Conservation (phyloP, 2,888 invertebrate species). For the Thumatha senex region DNA sequence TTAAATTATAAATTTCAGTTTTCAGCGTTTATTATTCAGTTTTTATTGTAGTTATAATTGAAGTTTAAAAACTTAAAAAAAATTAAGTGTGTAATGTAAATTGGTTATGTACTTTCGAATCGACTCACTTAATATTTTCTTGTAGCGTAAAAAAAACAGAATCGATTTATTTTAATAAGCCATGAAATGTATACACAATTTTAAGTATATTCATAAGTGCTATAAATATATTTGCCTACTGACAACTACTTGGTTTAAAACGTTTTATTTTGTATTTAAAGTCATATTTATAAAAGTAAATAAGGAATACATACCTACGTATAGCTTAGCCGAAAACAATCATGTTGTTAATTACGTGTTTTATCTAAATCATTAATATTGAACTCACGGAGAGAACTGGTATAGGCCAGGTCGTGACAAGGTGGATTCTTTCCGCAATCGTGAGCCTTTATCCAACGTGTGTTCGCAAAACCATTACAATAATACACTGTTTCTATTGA, state of each 20-base stretch:
- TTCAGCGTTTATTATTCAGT: too few species aligned
- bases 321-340: slow-evolving; percentile 31
- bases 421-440: slow-evolving; percentile 65
- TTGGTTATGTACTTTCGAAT: not conserved
- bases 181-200: not conserved
- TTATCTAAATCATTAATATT: slow-evolving; percentile 25
- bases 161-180: slow-evolving; percentile 18
- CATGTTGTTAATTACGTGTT: slow-evolving; percentile 32
- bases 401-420: slow-evolving; percentile 53
- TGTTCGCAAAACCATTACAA: slow-evolving; percentile 33
- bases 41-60: not conserved
- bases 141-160: not conserved
- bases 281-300: slow-evolving; percentile 5
- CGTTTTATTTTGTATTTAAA: not conserved
- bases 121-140: not conserved
- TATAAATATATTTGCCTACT: slow-evolving; percentile 10
- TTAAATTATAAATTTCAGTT: not conserved
- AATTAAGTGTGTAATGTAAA: not conserved
- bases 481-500: not conserved
- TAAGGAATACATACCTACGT: slow-evolving; percentile 21
- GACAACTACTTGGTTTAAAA: not conserved
- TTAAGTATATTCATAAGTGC: not conserved
- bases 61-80: not conserved
- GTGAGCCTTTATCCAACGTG: slow-evolving; percentile 48
- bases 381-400: slow-evolving; percentile 50